phyloP scores from a whole-genome alignment of 2,888 invertebrate species.

The Boloria euphrosyne region DNA sequence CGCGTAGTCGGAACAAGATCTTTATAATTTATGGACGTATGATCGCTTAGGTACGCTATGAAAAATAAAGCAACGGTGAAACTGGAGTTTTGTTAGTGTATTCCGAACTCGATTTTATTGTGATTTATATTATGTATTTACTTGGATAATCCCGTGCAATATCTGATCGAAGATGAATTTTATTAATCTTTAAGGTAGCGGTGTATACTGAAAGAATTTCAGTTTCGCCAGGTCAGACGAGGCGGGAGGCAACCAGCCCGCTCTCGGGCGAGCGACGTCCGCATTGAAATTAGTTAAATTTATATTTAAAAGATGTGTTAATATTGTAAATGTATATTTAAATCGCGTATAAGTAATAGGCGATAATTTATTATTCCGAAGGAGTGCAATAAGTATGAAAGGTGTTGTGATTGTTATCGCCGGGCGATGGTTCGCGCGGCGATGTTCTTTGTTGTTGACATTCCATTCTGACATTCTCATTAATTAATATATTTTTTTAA shows the following conservation, averaged over 20 bases:
- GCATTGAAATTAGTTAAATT: constrained; percentile 76
- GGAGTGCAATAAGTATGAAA: constrained; percentile 81
- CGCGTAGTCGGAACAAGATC: constrained; percentile 20
- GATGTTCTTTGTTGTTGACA: constrained; percentile 63
- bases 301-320: constrained; percentile 78
- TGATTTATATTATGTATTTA: constrained; percentile 33
- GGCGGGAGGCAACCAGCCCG: constrained; percentile 16
- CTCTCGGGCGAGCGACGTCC: constrained; percentile 55
- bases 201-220: constrained; percentile 57
- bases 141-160: constrained; percentile 46
- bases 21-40: constrained; percentile 38
- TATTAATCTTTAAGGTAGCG: constrained; percentile 40
- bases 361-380: constrained; percentile 75
- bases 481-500: constrained; percentile 47
- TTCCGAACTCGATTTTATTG: constrained; percentile 46
- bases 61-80: constrained; percentile 48
- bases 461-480: constrained; percentile 71
- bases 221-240: constrained; percentile 49
- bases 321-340: constrained; percentile 80
- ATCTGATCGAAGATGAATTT: constrained; percentile 40
- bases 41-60: constrained; percentile 37
- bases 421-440: constrained; percentile 46
- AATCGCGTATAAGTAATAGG: constrained; percentile 71
- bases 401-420: constrained; percentile 79
- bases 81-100: constrained; percentile 61